These are phyloP conservation scores for Gerosis bhagava DNA, from an alignment of 2,888 invertebrate species.

Conservation along the genomic window DNA sequence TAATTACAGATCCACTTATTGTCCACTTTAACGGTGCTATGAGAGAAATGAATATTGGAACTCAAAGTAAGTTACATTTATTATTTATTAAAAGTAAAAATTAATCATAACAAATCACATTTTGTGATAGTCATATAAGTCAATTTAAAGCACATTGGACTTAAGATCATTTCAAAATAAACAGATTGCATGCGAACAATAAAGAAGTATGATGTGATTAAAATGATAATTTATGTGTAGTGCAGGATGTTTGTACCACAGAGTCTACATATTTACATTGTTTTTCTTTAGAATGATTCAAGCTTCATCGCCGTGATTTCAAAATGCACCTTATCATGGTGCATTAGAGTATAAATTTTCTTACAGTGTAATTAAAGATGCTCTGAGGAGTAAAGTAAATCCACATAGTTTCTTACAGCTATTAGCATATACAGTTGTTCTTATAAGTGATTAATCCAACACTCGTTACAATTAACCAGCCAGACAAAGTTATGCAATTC, in stretches of 20 bases:
- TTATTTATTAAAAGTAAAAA: too few relatives aligned
- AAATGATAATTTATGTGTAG: constrained; percentile 60
- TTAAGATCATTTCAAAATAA: constrained; percentile 12
- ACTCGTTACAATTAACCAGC: constrained; percentile 47
- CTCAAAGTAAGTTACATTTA: constrained; percentile 62
- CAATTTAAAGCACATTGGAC: neutral
- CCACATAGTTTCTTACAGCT: constrained; percentile 22
- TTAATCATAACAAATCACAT: too few relatives aligned
- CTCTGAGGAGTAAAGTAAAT: constrained; percentile 20
- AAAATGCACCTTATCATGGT: constrained; percentile 8
- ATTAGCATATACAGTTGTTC: constrained; percentile 34
- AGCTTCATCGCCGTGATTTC: neutral
- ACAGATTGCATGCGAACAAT: neutral
- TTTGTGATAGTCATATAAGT: constrained; percentile 1
- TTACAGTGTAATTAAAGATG: constrained; percentile 27
- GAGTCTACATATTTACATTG: constrained; percentile 40
- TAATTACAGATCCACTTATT: constrained; percentile 60
- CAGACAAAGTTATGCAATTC: constrained; percentile 56
- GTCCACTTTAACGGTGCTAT: constrained; percentile 68
- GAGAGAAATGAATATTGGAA: constrained; percentile 54
- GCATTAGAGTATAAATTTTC: constrained; percentile 6
- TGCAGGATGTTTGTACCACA: constrained; percentile 43
- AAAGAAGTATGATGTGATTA: constrained; percentile 45
- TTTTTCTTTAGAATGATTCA: constrained; percentile 27
- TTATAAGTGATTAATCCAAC: constrained; percentile 41